Evolutionary conservation across 2,888 invertebrate species (phyloP).

Genomic region (Eristalinus sepulchralis): DNA sequence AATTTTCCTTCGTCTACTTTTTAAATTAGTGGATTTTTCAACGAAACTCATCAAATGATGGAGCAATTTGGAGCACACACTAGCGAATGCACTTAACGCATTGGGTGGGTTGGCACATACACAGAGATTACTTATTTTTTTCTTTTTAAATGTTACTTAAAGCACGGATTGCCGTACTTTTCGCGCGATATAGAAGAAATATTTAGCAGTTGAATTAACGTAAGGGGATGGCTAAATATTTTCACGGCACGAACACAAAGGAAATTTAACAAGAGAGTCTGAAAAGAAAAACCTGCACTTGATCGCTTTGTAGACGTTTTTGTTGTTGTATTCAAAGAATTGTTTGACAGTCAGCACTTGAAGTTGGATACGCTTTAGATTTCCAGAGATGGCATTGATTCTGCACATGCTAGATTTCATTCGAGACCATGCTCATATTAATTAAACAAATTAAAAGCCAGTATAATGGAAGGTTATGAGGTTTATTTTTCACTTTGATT

Average conservation of each 20-base stretch:
- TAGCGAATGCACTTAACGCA: conserved; percentile 51
- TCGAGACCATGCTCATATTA: no score
- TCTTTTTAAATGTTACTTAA: conserved; percentile 1
- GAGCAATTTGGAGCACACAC: conserved; percentile 37
- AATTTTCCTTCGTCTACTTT: conserved; percentile 10
- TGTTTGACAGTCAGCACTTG: conserved; percentile 30
- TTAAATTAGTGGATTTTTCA: conserved; percentile 12
- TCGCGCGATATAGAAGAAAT: background rate
- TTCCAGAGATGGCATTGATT: conserved; percentile 14
- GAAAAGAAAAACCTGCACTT: conserved; percentile 49
- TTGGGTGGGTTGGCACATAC: conserved; percentile 41
- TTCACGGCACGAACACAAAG: conserved; percentile 54
- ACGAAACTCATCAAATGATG: conserved; percentile 43
- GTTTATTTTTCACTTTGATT: no score
- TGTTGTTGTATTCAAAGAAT: conserved; percentile 50
- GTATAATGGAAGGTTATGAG: no score
- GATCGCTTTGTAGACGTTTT: conserved; percentile 25
- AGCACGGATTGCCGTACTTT: conserved; percentile 12
- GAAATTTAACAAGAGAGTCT: conserved; percentile 43
- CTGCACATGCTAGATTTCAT: no score
- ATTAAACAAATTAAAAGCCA: no score
- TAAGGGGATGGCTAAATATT: conserved; percentile 9
- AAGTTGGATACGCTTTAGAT: conserved; percentile 25
- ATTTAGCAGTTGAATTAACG: conserved; percentile 8
- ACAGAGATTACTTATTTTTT: background rate